Conservation (phyloP, 2,797 vertebrate genomes). For the Manis javanica region DNA sequence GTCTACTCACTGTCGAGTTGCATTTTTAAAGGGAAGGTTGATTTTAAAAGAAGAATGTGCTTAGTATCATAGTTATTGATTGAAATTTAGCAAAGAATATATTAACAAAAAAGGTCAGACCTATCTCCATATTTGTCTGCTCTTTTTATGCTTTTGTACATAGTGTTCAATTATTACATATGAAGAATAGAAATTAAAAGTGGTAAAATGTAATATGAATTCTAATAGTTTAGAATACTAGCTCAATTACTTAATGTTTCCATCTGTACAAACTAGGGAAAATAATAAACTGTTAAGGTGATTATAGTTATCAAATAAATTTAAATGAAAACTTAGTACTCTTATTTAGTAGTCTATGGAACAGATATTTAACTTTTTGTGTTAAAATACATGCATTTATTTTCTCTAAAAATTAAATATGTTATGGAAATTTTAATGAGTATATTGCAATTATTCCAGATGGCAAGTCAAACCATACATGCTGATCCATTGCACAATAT, state of each 20-base stretch:
- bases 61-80: not conserved
- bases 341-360: not conserved
- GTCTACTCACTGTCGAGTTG: not conserved
- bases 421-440: not conserved
- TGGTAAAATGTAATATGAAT: not conserved
- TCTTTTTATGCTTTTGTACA: not conserved
- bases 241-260: not conserved
- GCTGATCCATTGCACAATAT: not conserved
- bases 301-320: constrained; percentile 17
- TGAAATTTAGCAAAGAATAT: not conserved
- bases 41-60: constrained; percentile 3
- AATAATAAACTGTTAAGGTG: not conserved
- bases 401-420: not conserved
- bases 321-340: not conserved
- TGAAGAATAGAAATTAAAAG: not conserved
- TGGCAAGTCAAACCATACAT: not conserved
- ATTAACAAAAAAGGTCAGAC: not conserved
- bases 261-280: not conserved
- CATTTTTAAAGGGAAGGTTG: not conserved
- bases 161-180: not conserved
- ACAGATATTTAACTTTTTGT: not conserved
- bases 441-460: not conserved
- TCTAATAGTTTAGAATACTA: not conserved
- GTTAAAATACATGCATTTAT: not conserved
- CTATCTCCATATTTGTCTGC: not conserved